Conservation (phyloP, 1,140 invertebrate genomes). For the Zeugodacus cucurbitae region DNA sequence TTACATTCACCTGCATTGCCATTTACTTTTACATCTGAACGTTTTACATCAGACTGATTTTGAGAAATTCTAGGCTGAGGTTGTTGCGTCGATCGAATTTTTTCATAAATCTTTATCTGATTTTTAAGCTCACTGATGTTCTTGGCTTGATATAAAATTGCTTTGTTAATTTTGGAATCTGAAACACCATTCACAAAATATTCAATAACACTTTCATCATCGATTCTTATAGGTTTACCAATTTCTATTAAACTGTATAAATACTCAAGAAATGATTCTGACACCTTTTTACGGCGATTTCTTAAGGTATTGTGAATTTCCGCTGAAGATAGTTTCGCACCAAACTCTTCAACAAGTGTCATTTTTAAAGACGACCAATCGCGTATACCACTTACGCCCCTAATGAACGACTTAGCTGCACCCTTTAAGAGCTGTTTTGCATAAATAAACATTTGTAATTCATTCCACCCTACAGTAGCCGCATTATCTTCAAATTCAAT, state of each 20-base stretch:
- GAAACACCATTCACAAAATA: background rate
- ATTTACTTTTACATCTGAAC: background rate
- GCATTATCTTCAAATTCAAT: background rate
- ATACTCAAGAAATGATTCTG: constrained; percentile 1
- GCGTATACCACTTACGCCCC: background rate
- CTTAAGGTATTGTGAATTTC: constrained; percentile 11
- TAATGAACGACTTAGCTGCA: background rate
- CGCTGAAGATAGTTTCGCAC: background rate
- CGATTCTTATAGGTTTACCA: background rate
- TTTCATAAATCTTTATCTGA: background rate
- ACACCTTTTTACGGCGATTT: background rate
- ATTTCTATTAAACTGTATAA: too few relatives aligned
- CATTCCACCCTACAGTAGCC: constrained; percentile 12
- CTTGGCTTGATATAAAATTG: background rate
- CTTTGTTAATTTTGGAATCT: background rate
- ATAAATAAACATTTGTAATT: constrained; percentile 33
- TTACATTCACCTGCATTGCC: background rate
- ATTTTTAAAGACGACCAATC: constrained; percentile 17
- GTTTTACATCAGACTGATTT: background rate
- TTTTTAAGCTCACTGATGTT: background rate
- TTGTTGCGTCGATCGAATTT: background rate
- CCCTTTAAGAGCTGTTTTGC: constrained; percentile 21
- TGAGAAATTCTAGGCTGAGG: background rate
- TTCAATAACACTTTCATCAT: background rate
- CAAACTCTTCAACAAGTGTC: background rate